Evolutionary conservation across 23 tunicate genomes (phyloP).

Genomic region (Ascidia mentula): DNA sequence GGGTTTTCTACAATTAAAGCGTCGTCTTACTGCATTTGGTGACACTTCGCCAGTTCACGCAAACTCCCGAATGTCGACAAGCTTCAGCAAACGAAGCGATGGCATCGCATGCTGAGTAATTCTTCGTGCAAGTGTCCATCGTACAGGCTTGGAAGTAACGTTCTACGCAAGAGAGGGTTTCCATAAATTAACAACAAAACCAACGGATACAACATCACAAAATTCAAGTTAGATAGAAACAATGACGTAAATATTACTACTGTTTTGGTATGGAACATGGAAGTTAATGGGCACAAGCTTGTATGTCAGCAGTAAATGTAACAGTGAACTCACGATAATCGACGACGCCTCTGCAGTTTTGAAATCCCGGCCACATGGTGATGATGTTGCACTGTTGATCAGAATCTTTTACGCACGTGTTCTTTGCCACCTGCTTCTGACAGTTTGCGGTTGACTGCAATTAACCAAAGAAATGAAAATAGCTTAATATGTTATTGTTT

Average conservation of each 20-base stretch:
- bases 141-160: conserved; percentile 44
- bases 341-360: conserved; percentile 29
- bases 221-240: no score
- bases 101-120: conserved; percentile 39
- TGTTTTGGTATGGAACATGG: no score
- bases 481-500: not conserved
- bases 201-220: no score
- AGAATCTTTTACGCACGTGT: conserved; percentile 13
- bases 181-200: no score
- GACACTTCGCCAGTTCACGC: conserved; percentile 50
- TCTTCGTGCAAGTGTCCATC: conserved; percentile 40
- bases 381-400: conserved; percentile 21
- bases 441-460: not conserved
- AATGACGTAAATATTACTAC: no score
- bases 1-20: not conserved
- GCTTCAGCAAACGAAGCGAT: conserved; percentile 61
- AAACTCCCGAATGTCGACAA: conserved; percentile 50
- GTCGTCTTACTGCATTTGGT: conserved; percentile 19
- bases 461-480: not conserved
- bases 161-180: conserved; percentile 18
- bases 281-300: no score
- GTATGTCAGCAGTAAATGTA: no score
- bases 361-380: conserved; percentile 27
- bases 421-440: conserved; percentile 4
- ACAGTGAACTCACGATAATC: conserved; percentile 37